Evolutionary conservation across 2,797 vertebrate species (phyloP).

Genomic region (Chlorospingus semifuscus): DNA sequence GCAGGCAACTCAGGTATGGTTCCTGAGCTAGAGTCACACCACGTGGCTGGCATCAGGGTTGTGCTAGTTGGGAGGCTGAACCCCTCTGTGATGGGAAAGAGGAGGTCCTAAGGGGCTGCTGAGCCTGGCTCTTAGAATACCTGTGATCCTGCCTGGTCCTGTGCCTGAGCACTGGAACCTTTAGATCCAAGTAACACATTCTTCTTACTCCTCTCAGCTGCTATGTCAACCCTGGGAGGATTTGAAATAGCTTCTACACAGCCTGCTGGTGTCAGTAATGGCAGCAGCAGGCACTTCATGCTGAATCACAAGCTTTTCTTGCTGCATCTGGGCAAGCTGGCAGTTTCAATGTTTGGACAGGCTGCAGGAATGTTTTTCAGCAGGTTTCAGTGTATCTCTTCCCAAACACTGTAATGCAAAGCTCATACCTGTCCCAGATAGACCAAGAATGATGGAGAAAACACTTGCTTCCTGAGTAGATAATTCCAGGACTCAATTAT

Average conservation of each 20-base stretch:
- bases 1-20: background rate
- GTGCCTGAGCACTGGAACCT: background rate
- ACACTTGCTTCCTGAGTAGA: background rate
- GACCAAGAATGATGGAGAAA: background rate
- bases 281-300: background rate
- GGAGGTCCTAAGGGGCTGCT: background rate
- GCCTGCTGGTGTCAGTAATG: background rate
- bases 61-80: background rate
- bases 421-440: background rate
- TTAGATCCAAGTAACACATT: background rate
- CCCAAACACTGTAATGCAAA: background rate
- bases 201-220: background rate
- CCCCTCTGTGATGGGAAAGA: background rate
- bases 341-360: background rate
- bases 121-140: background rate
- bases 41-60: background rate
- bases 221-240: background rate
- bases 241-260: background rate
- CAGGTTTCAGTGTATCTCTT: background rate
- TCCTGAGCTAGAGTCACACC: background rate
- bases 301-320: background rate
- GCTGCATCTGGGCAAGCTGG: background rate
- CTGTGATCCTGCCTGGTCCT: background rate
- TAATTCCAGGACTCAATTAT: background rate
- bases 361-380: background rate